These are phyloP conservation scores for Danio kyathit DNA, from an alignment of 2,797 vertebrate genomes.

Conservation along the genomic window DNA sequence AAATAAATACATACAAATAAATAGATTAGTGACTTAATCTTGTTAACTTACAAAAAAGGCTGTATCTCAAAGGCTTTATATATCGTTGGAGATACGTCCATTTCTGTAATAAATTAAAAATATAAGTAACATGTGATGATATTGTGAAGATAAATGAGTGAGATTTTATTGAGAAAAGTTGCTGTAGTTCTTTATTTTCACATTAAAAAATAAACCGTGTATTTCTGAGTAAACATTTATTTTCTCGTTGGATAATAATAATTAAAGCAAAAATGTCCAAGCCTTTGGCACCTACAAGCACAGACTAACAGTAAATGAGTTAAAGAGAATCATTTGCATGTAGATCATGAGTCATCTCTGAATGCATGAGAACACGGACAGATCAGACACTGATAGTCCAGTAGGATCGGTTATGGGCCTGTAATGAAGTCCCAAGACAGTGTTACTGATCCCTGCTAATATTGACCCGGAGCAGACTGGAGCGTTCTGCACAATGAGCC, in stretches of 20 bases:
- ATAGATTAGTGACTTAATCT: too few relatives aligned
- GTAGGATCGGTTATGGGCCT: slow-evolving; percentile 37
- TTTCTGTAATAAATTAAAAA: too few relatives aligned
- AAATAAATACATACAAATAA: too few relatives aligned
- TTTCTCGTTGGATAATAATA: slow-evolving; percentile 10
- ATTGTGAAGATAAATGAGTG: too few relatives aligned
- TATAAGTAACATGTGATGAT: too few relatives aligned
- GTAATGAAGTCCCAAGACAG: slow-evolving; percentile 65
- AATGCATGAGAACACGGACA: slow-evolving; percentile 67
- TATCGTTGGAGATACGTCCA: too few relatives aligned
- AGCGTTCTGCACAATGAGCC: slow-evolving; percentile 64
- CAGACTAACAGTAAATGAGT: background rate
- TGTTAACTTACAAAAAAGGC: too few relatives aligned
- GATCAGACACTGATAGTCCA: slow-evolving; percentile 51
- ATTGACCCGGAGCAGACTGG: slow-evolving; percentile 56
- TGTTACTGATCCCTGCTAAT: slow-evolving; percentile 49
- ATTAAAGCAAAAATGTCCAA: background rate
- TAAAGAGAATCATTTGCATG: background rate
- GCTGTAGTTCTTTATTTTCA: too few relatives aligned
- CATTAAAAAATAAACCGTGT: too few relatives aligned
- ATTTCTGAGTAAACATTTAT: background rate
- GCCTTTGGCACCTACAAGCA: background rate
- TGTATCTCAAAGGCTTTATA: too few relatives aligned
- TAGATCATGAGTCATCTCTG: slow-evolving; percentile 28
- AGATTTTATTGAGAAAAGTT: too few relatives aligned